Evolutionary conservation across 2,113 vertebrate genomes (phyloP), one percentile per base, ranked within the genome.

Genomic region (Misgurnus mizolepis): DNA sequence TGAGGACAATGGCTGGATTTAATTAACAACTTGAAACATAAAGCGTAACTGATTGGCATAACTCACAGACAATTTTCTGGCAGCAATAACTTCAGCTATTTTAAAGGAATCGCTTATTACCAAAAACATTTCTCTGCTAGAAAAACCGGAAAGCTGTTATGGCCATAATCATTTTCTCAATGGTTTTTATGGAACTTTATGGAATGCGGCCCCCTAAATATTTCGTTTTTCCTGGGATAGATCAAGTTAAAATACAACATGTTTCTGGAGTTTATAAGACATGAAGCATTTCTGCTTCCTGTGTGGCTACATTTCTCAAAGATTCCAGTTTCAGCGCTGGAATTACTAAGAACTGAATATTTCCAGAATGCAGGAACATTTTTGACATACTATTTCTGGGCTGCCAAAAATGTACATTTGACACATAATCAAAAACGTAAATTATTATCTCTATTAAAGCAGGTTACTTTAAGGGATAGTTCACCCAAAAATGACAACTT

Each of bases 381-480:
- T 82, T 78, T 76, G 80, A 2, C 12, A 53, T 71, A 56, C 84
- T 84, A 80, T 80, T 72, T 62, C 78, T 50, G 12, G 58, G 65
- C 81, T 79, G 76, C 67, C 56, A 67, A 41, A 65, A 76, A 81
- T 78, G 45, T 81, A 86, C 80, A 87, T 61, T 67, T 87, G 88
- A 86, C 83, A 22, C 15, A 50, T 67, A 79, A 83, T 90, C 84
- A 89, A 83, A 87, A 69, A 84, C 80, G 82, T 62, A 86, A 79
- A 76, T 84, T 55, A 66, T 87, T 86, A 87, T 89, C 74, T 83
- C 70, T 41, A 45, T 58, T 14, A 22, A 75, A 56, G 77, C 7
- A 8, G 67, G 89, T 83, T 78, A 86, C 88, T 86, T 81, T 22
- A 22, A 22, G 22, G 22, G 22, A 22, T 22, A 22, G 22, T 34